Conservation (phyloP, 2,797 vertebrate species). For the Lepus oiostolus region DNA sequence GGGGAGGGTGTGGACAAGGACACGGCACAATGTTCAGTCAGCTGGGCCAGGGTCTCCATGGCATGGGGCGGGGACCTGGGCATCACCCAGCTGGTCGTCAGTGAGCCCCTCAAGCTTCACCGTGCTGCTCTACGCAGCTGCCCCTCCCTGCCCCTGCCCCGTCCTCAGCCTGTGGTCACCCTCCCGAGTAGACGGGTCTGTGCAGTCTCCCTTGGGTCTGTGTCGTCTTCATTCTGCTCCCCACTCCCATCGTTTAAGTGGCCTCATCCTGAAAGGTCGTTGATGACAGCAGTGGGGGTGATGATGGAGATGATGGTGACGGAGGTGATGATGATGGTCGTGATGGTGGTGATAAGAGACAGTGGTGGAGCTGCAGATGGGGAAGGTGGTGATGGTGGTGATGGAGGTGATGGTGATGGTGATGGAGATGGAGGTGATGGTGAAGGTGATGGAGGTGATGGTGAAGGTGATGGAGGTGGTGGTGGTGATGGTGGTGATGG, state of each 20-base stretch:
- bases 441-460: neutral
- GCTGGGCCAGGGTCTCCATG: neutral
- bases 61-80: neutral
- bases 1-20: neutral
- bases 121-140: neutral
- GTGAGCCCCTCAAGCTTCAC: neutral
- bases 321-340: too few species aligned
- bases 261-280: neutral
- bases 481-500: rapidly evolving
- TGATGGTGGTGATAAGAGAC: neutral
- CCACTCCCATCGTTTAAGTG: neutral
- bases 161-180: neutral
- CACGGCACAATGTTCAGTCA: neutral
- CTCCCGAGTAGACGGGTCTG: neutral
- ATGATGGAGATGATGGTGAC: rapidly evolving
- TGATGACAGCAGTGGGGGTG: too few species aligned
- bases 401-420: rapidly evolving
- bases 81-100: neutral
- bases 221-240: neutral
- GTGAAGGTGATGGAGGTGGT: neutral
- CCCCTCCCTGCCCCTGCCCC: too few species aligned
- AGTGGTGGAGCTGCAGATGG: neutral
- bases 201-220: neutral
- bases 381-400: rapidly evolving
- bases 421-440: rapidly evolving